Base-by-base conservation (phyloP, 2,797 vertebrate species). In the Capromys pilorides region DNA sequence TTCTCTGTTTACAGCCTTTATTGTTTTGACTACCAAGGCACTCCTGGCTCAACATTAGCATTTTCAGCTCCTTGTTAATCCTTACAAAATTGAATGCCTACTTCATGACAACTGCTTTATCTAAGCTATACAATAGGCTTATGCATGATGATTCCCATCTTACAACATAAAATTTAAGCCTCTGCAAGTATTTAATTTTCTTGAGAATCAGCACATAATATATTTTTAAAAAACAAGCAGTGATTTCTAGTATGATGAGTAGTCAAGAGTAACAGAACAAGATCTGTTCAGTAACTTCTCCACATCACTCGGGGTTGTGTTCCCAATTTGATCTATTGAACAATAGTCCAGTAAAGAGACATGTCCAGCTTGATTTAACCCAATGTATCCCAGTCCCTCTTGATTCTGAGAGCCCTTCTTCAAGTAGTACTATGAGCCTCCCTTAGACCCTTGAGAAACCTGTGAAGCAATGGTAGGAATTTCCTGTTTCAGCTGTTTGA, bases 191-290 rank as follows among this genome's bases (percentile, higher is more conserved):
- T 49, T 75, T 54, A 64, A 67, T 90, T 86, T 77, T n/a, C 57
- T 90, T 33, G 92, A 90, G 36, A 92, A 88, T 64, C 39, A 93
- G 75, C 51, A 90, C 80, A 66, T 54, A 80, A 77, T 84, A 67
- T 69, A 31, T 90, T 95, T 61, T 21, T 18, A 66, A 88, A 57
- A 84, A 41, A 49, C 6, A 94, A 5, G 14, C 6, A 91, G 66
- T 66, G 16, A 91, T 62, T 87, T 93, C 61, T 82, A 96, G 28
- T 81, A 66, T 41, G 94, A 80, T 51, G 59, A 66, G 10, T 36
- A 64, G 51, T 59, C 57, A 61, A 61, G n/a, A 86, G 24, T 45
- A 18, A 77, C 5, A 33, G 14, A 88, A 86, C 24, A 75, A 77
- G 28, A 79, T 82, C 31, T 73, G 31, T 31, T 94, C 64, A 36